Percentiles rank a stretch among this genome's conserved stretches.
Conservation (phyloP, 2,113 vertebrate genomes). For the Panurus biarmicus region DNA sequence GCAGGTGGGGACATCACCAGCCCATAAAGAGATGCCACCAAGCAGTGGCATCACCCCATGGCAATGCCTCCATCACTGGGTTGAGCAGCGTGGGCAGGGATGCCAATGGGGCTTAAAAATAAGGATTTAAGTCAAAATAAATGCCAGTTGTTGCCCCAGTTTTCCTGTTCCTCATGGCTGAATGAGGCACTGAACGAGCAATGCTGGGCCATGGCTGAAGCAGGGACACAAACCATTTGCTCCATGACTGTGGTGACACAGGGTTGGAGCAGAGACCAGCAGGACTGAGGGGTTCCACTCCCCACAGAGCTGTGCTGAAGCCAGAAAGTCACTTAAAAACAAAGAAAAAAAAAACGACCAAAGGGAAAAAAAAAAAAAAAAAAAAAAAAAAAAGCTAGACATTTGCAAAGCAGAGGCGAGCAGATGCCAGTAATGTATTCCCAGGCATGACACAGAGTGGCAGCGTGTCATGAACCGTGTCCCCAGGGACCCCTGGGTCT, state of each 20-base stretch:
- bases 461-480: slow-evolving; percentile 55
- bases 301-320: background rate
- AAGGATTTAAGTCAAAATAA: background rate
- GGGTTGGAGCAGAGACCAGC: background rate
- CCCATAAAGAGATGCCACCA: background rate
- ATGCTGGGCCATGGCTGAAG: background rate
- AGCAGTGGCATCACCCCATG: fast-evolving
- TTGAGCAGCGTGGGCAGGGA: fast-evolving
- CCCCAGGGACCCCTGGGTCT: slow-evolving; percentile 63
- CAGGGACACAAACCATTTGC: background rate
- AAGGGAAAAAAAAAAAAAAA: background rate
- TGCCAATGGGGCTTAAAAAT: background rate
- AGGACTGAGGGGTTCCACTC: background rate
- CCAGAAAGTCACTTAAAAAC: background rate
- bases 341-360: background rate
- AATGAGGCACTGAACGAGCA: background rate
- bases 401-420: background rate
- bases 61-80: fast-evolving
- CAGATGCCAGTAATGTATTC: slow-evolving; percentile 79
- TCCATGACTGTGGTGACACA: fast-evolving
- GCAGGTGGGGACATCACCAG: fast-evolving
- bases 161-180: background rate
- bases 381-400: background rate
- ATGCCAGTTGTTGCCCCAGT: background rate
- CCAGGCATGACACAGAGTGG: slow-evolving; percentile 75